phyloP scores from a whole-genome alignment of 2,888 invertebrate species.

The Metallyticus violacea region DNA sequence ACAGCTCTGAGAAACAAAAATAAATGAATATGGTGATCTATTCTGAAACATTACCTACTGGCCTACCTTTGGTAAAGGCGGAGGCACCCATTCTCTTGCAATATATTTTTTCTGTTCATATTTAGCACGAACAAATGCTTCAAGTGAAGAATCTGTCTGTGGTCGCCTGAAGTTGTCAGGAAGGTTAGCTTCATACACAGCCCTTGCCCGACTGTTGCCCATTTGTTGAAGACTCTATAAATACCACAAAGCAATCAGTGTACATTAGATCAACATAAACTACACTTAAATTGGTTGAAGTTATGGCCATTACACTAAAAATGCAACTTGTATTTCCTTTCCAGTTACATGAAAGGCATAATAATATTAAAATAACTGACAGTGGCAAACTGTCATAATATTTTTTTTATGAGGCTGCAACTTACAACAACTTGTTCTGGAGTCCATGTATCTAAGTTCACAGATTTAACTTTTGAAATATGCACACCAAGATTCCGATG shows the following conservation, averaged over 20 bases:
- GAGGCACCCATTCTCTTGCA: conserved; percentile 95
- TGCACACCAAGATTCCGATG: conserved; percentile 98
- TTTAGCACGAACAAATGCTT: conserved; percentile 95
- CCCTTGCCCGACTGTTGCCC: conserved; percentile 95
- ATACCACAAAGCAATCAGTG: conserved; percentile 46
- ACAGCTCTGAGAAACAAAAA: too few relatives aligned
- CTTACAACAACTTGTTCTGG: conserved; percentile 91
- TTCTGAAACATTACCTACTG: too few relatives aligned
- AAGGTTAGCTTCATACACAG: conserved; percentile 95
- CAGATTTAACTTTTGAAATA: conserved; percentile 97
- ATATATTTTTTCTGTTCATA: conserved; percentile 99
- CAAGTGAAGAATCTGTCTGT: conserved; percentile 89
- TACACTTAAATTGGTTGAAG: too few relatives aligned
- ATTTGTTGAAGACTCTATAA: conserved; percentile 83
- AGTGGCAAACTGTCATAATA: neutral
- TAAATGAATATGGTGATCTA: too few relatives aligned
- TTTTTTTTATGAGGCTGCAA: conserved; percentile 25
- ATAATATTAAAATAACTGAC: neutral
- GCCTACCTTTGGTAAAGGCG: conserved; percentile 72
- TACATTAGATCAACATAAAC: neutral
- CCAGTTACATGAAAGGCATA: neutral
- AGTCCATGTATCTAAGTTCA: conserved; percentile 97
- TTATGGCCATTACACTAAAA: neutral
- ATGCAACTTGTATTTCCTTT: too few relatives aligned
- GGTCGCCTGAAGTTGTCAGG: conserved; percentile 95